Evolutionary conservation across 2,888 invertebrate species (phyloP).

Genomic region (Nebria brevicollis): DNA sequence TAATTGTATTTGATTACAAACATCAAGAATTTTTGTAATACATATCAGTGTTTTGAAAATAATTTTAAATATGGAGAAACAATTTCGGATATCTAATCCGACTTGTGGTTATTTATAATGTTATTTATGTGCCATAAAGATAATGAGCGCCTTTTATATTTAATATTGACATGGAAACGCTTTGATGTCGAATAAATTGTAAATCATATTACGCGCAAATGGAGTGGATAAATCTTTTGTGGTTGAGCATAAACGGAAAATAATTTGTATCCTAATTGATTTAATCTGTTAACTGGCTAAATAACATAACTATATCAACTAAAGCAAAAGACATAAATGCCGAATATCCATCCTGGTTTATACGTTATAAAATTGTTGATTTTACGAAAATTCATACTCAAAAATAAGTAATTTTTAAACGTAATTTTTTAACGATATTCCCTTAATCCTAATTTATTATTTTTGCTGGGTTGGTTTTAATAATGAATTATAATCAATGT

Average conservation of each 20-base stretch:
- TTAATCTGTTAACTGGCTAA: no score
- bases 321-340: no score
- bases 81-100: not conserved
- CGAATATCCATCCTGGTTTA: no score
- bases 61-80: not conserved
- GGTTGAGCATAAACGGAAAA: not conserved
- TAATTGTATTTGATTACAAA: not conserved
- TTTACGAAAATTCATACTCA: no score
- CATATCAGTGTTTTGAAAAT: not conserved
- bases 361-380: no score
- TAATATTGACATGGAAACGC: conserved; percentile 4
- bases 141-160: not conserved
- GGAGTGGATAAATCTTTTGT: not conserved
- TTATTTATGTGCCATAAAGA: conserved; percentile 3
- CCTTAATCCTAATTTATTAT: no score
- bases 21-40: not conserved
- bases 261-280: no score
- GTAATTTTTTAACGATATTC: no score
- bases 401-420: no score
- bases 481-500: no score
- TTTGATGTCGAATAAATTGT: not conserved
- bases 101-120: not conserved
- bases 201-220: not conserved
- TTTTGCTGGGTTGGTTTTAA: no score
- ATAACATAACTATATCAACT: no score